phyloP scores from a whole-genome alignment of 1,140 invertebrate species.

The Conus betulinus region DNA sequence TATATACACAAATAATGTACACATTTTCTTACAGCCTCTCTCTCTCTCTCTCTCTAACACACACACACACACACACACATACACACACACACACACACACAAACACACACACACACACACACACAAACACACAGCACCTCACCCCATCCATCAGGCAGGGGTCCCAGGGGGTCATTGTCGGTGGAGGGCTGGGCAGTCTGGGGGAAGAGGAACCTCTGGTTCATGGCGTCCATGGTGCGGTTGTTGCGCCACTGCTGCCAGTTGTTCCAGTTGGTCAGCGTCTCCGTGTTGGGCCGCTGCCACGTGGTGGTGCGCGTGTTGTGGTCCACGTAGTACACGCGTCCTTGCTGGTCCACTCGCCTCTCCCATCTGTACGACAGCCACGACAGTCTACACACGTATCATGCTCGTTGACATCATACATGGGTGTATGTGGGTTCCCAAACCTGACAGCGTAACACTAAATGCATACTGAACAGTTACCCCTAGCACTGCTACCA shows the following conservation, averaged over 20 bases:
- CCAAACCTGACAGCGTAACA: no score
- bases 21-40: background rate
- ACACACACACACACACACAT: background rate
- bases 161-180: conserved; percentile 85
- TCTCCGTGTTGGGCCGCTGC: conserved; percentile 96
- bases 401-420: no score
- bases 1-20: background rate
- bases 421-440: no score
- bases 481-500: no score
- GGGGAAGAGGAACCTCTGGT: conserved; percentile 71
- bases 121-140: conserved; percentile 37
- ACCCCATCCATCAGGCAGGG: conserved; percentile 94
- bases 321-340: conserved; percentile 99
- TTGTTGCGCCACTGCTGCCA: conserved; percentile 87
- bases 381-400: background rate
- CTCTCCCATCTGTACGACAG: conserved; percentile 88
- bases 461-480: no score
- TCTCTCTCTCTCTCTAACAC: background rate
- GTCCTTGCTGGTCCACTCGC: conserved; percentile 91
- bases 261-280: conserved; percentile 88
- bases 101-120: background rate
- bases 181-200: conserved; percentile 71
- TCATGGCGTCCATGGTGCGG: conserved; percentile 66
- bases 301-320: conserved; percentile 98
- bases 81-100: background rate